phyloP scores from a whole-genome alignment of 2,113 vertebrate genomes.

The Stercorarius parasiticus region DNA sequence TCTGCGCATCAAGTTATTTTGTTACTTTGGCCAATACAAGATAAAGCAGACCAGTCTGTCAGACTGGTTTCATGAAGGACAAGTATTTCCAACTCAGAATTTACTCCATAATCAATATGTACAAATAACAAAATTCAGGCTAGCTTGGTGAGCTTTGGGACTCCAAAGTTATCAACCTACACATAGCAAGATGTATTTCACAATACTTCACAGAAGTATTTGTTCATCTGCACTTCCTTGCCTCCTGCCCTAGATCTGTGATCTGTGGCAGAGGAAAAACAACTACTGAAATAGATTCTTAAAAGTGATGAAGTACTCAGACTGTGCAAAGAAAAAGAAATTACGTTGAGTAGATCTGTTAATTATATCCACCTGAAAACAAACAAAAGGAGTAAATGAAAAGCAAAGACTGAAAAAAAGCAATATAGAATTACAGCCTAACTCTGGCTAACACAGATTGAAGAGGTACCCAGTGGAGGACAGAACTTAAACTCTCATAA shows the following conservation, averaged over 20 bases:
- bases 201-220: neutral
- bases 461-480: neutral
- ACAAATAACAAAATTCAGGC: neutral
- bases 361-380: neutral
- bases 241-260: neutral
- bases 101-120: neutral
- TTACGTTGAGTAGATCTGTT: neutral
- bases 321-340: neutral
- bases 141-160: neutral
- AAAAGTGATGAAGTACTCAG: neutral
- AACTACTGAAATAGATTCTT: neutral
- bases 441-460: neutral
- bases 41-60: neutral
- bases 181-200: neutral
- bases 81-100: neutral
- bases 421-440: neutral
- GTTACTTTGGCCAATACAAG: neutral
- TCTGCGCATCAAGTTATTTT: neutral
- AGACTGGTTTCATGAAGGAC: neutral
- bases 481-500: neutral
- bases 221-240: neutral
- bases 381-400: neutral
- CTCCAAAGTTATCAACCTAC: neutral
- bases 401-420: neutral
- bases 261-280: neutral